Base-by-base conservation (phyloP, 2,888 invertebrate species). In the Melanostoma mellinum region DNA sequence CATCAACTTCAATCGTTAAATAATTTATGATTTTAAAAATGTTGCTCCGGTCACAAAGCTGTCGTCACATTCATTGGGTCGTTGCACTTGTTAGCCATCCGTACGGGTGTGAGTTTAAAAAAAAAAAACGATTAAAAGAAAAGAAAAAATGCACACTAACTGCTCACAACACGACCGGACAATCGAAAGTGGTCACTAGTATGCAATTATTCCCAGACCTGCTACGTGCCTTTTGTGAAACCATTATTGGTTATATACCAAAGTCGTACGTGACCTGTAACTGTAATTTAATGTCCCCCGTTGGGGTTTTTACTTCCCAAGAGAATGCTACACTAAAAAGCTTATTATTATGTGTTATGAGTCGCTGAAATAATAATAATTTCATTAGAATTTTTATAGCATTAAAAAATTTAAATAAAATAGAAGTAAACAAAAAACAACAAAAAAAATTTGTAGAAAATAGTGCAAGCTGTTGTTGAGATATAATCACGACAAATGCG, bases 111-210 rank as follows among this genome's bases (percentile, higher is more conserved):
- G 32, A 38, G 35, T 61, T 44, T 44, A 56, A 30, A 46, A 53
- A 53, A 68, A 53, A 68, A 63, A 48, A 46, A 48, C n/a, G n/a
- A n/a, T n/a, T 20, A 30, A 38, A 53, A 53, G 60, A 53, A 68
- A 63, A 48, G 48, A 48, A 32, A 63, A 63, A 30, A 9, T 46
- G 40, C 42, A 60, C 8, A 44, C 33, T 67, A 75, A 52, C 68
- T 55, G 48, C 20, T 56, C 30, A 10, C 50, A 58, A 50, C 56
- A 65, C 50, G 75, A 55, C 60, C 60, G 50, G 52, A 75, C 61
- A 76, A 76, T 76, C 76, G 76, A 76, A 76, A 76, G 76, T 69
- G 61, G 68, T 69, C 53, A 55, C 38, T 61, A 61, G 33, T 48
- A 58, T 56, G 32, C 30, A 65, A 72, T 72, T 78, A 71, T 44